These are phyloP conservation scores for Sesamia inferens DNA, from an alignment of 2,888 invertebrate species.

Conservation along the genomic window DNA sequence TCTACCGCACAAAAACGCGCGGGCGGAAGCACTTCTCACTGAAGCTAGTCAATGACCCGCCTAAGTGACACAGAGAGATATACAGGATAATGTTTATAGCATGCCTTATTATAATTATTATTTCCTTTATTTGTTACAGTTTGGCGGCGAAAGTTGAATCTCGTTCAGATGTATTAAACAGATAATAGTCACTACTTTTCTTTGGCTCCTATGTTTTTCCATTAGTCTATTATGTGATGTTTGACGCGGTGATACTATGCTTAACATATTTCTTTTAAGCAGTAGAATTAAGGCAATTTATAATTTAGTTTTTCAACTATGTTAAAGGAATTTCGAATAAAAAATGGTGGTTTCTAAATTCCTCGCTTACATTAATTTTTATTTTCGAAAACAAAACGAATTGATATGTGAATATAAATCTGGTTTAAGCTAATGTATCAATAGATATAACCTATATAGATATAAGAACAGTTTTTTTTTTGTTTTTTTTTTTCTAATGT, in stretches of 20 bases:
- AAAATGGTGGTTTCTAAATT: constrained; percentile 40
- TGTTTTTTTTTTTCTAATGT: constrained; percentile 38
- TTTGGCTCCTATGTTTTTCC: constrained; percentile 21
- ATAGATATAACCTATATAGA: constrained; percentile 32
- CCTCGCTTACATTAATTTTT: constrained; percentile 36
- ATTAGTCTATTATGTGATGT: constrained; percentile 41
- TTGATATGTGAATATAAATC: constrained; percentile 37
- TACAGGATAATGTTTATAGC: background rate
- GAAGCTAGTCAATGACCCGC: background rate
- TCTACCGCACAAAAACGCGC: too few relatives aligned
- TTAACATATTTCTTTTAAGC: constrained; percentile 28
- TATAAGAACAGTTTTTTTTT: constrained; percentile 12
- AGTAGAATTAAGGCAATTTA: constrained; percentile 27
- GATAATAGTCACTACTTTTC: too few relatives aligned
- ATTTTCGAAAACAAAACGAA: constrained; percentile 13
- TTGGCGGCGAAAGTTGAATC: constrained; percentile 48
- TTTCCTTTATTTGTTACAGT: background rate
- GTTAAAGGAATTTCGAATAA: constrained; percentile 34
- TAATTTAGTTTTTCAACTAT: constrained; percentile 34
- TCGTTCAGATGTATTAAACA: constrained; percentile 26
- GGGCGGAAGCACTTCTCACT: background rate
- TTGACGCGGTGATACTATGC: constrained; percentile 24
- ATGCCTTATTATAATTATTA: background rate
- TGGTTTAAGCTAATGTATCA: constrained; percentile 31
- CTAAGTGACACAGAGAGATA: background rate